Conservation (phyloP, 1,140 invertebrate species). For the Tribolium madens region DNA sequence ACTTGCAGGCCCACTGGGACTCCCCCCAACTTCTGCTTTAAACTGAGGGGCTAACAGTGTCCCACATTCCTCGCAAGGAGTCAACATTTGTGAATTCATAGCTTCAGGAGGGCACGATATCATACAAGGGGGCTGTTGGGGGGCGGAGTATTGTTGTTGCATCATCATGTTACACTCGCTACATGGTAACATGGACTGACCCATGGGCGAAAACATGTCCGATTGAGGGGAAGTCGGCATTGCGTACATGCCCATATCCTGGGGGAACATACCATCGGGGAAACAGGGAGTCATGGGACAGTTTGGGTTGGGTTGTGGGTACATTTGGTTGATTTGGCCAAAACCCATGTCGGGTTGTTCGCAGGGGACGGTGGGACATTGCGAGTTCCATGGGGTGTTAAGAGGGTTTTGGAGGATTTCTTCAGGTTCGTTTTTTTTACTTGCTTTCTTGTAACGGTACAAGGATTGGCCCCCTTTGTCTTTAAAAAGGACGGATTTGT, state of each 20-base stretch:
- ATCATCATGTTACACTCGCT: slow-evolving; percentile 11
- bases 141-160: neutral
- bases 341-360: neutral
- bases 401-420: neutral
- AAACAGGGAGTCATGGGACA: slow-evolving; percentile 47
- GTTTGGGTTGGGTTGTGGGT: slow-evolving; percentile 8
- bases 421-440: slow-evolving; percentile 31
- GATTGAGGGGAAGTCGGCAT: neutral
- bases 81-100: slow-evolving; percentile 3
- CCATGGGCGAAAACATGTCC: neutral
- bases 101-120: neutral
- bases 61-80: slow-evolving; percentile 59
- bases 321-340: slow-evolving; percentile 2
- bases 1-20: slow-evolving; percentile 16
- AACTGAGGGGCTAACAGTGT: slow-evolving; percentile 41
- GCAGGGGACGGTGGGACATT: slow-evolving; percentile 38
- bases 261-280: neutral
- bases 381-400: slow-evolving; percentile 3
- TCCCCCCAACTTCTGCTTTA: neutral
- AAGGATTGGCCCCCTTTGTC: slow-evolving; percentile 63
- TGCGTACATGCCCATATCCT: neutral
- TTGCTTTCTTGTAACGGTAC: slow-evolving; percentile 61
- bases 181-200: slow-evolving; percentile 1
- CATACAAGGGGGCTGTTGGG: neutral
- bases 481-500: slow-evolving; percentile 64